A percentile compares a stretch with the other conserved stretches of the same genome.
Conservation (phyloP, 2,888 invertebrate genomes). For the Dorcus hopei region DNA sequence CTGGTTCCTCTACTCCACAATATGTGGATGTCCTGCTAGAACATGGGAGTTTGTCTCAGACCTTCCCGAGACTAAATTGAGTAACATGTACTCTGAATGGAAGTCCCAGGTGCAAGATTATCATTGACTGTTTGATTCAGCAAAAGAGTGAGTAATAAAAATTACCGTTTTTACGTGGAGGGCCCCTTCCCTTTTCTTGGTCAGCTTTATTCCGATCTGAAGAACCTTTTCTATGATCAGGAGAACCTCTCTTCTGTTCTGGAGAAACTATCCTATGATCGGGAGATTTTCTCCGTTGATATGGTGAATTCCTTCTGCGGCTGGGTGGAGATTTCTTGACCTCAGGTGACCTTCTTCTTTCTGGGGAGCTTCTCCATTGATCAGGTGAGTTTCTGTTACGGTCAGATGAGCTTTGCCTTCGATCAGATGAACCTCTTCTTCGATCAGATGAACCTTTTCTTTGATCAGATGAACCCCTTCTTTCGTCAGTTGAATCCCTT, state of each 20-base stretch:
- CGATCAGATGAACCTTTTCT: conserved; percentile 12
- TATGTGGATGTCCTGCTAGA: conserved; percentile 69
- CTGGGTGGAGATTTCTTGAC: conserved; percentile 14
- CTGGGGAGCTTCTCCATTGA: conserved; percentile 14
- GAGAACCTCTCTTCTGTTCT: conserved; percentile 12
- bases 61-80: conserved; percentile 69
- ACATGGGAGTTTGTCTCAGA: conserved; percentile 71
- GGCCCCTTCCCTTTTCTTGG: conserved; percentile 5
- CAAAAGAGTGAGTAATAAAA: conserved; percentile 18
- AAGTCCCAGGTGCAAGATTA: conserved; percentile 75
- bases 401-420: conserved; percentile 14
- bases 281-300: conserved; percentile 12
- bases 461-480: conserved; percentile 21
- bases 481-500: conserved; percentile 15
- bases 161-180: conserved; percentile 15
- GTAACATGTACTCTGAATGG: conserved; percentile 62
- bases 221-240: conserved; percentile 15
- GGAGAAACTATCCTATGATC: conserved; percentile 20
- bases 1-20: conserved; percentile 70
- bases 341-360: conserved; percentile 7
- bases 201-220: conserved; percentile 15
- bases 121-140: conserved; percentile 54
- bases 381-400: conserved; percentile 13
- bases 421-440: conserved; percentile 8
- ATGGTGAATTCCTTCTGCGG: conserved; percentile 15